Percentiles rank a stretch among this genome's conserved stretches.
Conservation (phyloP, 2,113 vertebrate species). For the Chloropsis hardwickii region DNA sequence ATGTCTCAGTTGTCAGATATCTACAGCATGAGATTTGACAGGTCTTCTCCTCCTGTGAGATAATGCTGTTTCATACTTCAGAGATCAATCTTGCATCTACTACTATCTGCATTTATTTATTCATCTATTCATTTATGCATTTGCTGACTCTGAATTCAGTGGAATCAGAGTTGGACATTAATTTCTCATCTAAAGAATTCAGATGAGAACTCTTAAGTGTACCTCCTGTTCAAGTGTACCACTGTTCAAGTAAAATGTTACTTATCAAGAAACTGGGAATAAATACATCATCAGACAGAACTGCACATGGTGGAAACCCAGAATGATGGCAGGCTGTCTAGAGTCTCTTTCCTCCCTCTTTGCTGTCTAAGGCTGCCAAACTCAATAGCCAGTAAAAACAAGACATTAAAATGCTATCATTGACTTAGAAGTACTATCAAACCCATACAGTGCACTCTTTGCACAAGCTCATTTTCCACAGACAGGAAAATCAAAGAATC, state of each 20-base stretch:
- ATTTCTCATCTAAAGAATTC: not conserved
- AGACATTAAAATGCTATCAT: not conserved
- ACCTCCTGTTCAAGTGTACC: not conserved
- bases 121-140: not conserved
- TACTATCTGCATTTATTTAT: not conserved
- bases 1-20: not conserved
- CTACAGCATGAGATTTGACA: not conserved
- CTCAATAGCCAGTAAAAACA: not conserved
- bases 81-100: not conserved
- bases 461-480: conserved; percentile 5
- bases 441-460: not conserved
- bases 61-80: not conserved
- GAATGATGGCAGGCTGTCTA: not conserved
- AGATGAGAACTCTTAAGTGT: not conserved
- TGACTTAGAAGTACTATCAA: not conserved
- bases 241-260: not conserved
- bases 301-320: not conserved
- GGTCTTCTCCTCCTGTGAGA: not conserved
- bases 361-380: not conserved
- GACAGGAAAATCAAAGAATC: not conserved
- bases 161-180: not conserved
- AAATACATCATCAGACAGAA: not conserved
- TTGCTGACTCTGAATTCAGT: not conserved
- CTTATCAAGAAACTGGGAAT: not conserved
- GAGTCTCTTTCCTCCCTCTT: not conserved